These are phyloP conservation scores for Drosophila testacea DNA, from an alignment of 2,888 invertebrate species.

Conservation along the genomic window DNA sequence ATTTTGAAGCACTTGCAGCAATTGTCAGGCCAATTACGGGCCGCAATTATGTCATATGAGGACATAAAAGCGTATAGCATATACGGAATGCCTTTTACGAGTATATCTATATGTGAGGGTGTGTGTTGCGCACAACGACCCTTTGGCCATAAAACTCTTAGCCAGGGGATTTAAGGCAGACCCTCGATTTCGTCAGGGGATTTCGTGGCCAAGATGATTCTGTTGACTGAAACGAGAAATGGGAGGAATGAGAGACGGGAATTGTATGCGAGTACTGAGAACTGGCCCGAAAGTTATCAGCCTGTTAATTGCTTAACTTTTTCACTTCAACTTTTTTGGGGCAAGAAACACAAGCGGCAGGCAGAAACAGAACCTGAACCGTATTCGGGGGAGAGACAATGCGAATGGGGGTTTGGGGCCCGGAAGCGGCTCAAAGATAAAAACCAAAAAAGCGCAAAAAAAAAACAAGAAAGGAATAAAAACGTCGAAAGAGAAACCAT, in stretches of 20 bases:
- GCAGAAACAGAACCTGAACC: slow-evolving; percentile 37
- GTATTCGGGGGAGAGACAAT: neutral
- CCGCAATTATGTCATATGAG: slow-evolving; percentile 78
- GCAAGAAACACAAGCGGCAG: slow-evolving; percentile 35
- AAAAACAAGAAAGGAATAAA: slow-evolving; percentile 14
- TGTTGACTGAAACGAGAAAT: slow-evolving; percentile 13
- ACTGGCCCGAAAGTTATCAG: slow-evolving; percentile 78
- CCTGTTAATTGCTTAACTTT: slow-evolving; percentile 84
- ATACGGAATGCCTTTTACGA: slow-evolving; percentile 31
- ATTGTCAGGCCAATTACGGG: slow-evolving; percentile 78
- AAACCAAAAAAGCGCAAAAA: slow-evolving; percentile 45
- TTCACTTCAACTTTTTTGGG: slow-evolving; percentile 78
- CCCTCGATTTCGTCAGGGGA: slow-evolving; percentile 16
- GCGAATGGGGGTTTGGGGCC: neutral
- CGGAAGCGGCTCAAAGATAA: slow-evolving; percentile 55
- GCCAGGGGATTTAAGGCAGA: slow-evolving; percentile 43
- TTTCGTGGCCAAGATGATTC: slow-evolving; percentile 20
- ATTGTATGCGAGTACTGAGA: slow-evolving; percentile 28
- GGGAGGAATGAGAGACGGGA: neutral
- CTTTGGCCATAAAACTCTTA: slow-evolving; percentile 73
- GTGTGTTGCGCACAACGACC: slow-evolving; percentile 42
- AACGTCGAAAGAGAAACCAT: slow-evolving; percentile 45
- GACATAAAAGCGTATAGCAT: slow-evolving; percentile 58
- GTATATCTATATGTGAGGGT: neutral
- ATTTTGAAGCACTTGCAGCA: slow-evolving; percentile 66